Conservation (phyloP, 92 coral and sea anemone species). For the Umimayanthus chanpuru region DNA sequence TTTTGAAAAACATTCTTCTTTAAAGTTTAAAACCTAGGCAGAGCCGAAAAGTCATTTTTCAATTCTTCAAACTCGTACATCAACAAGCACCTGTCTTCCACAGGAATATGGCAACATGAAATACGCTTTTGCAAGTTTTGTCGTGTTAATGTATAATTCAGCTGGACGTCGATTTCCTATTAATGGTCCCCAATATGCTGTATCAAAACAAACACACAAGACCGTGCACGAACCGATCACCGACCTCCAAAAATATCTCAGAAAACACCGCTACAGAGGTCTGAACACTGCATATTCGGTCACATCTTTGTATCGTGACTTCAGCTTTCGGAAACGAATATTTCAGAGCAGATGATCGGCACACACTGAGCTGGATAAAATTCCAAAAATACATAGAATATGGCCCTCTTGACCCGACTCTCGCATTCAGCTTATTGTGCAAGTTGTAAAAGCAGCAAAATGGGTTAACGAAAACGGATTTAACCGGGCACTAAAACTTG, state of each 20-base stretch:
- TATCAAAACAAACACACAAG: neutral
- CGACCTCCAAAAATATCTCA: neutral
- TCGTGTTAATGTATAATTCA: neutral
- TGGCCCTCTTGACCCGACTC: slow-evolving; percentile 6
- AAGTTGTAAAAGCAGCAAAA: neutral
- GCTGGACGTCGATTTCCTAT: neutral
- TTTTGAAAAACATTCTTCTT: neutral
- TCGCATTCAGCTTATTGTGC: neutral
- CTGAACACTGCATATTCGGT: neutral
- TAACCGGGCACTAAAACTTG: neutral
- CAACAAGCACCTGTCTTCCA: neutral
- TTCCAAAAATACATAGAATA: slow-evolving; percentile 5
- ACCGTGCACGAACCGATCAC: neutral
- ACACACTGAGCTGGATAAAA: neutral
- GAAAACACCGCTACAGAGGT: neutral
- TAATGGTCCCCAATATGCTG: neutral
- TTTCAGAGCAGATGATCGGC: neutral
- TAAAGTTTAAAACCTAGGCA: neutral
- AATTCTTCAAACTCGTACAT: neutral
- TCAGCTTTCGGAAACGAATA: neutral
- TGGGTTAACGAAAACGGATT: neutral
- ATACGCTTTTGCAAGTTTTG: neutral
- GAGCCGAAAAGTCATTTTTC: neutral
- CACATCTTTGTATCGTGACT: neutral
- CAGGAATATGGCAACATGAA: neutral